Evolutionary conservation across 2,797 vertebrate genomes (phyloP), one percentile per base, ranked within the genome.

Genomic region (Taeniopygia guttata): DNA sequence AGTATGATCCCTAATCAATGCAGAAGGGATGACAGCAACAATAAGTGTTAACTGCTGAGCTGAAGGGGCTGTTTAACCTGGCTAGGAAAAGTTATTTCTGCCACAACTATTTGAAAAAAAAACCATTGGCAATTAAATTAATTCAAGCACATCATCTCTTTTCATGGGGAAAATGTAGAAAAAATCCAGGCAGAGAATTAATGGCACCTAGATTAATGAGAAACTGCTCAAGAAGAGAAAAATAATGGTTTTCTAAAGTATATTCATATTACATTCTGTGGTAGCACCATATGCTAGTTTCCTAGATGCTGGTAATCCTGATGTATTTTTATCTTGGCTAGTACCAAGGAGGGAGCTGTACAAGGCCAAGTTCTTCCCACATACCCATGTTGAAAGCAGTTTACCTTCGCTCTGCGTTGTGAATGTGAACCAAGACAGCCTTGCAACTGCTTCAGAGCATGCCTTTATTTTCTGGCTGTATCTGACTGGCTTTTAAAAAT

Each of bases 301-400:
- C 84, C 94, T 95, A 70, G 94, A 94, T 94, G 91, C 87, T 93
- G 91, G 94, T 96, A 96, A 90, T 91, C 87, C 83, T 93, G 83
- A 74, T 74, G 54, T 96, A 94, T 95, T 96, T 96, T 96, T 94
- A 96, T 94, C 95, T 95, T 94, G 91, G 94, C 93, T 94, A 94
- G 91, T 90, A 94, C 91, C 83, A 92, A 84, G 86, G 85, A 94
- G 64, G 93, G 80, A 96, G 91, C 81, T 91, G 46, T 46, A 43
- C 68, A 86, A 94, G 90, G 95, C 93, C 91, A 96, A 95, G 78
- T 90, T 95, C 93, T 96, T 96, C 94, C 95, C 91, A 95, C 91
- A 77, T 70, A 95, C 48, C 91, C 25, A 11, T 66, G 83, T 30
- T 87, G 89, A 96, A 93, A 70, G 90, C 77, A 94, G 78, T 91